These are phyloP conservation scores for Ophioninae sp. DNA, from an alignment of 2,888 invertebrate genomes.

Conservation along the genomic window DNA sequence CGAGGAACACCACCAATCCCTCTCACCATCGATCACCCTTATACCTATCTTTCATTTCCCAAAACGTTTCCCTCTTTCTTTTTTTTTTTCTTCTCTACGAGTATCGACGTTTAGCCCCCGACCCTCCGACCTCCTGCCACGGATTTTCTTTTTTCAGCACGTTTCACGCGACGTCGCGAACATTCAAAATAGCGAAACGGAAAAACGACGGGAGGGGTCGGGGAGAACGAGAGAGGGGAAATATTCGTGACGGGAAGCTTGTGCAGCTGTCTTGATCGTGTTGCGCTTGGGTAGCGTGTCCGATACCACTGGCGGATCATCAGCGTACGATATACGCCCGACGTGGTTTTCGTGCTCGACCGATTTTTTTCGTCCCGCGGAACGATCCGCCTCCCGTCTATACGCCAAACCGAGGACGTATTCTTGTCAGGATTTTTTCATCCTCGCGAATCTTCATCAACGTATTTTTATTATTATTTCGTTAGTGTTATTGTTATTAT, in stretches of 20 bases:
- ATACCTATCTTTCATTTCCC: not conserved
- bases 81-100: not conserved
- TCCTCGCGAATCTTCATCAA: not conserved
- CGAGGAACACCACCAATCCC: not conserved
- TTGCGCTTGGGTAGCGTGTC: conserved; percentile 5
- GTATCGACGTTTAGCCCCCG: not conserved
- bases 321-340: conserved; percentile 27
- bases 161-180: not conserved
- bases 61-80: not conserved
- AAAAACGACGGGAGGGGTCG: not conserved
- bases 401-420: not conserved
- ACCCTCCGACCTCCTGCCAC: not conserved
- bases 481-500: too few species aligned
- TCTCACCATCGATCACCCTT: not conserved
- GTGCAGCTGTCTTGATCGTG: conserved; percentile 39
- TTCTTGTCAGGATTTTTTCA: not conserved
- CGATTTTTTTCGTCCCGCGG: conserved; percentile 11
- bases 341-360: conserved; percentile 5
- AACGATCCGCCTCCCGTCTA: not conserved
- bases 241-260: conserved; percentile 34
- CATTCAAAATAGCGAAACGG: not conserved
- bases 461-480: too few species aligned
- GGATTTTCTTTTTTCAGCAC: not conserved
- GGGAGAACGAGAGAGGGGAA: conserved; percentile 6
- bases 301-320: conserved; percentile 40